A percentile compares a stretch with the other conserved stretches of the same genome.
Conservation (phyloP, 2,888 invertebrate genomes). For the Agrochola lota region DNA sequence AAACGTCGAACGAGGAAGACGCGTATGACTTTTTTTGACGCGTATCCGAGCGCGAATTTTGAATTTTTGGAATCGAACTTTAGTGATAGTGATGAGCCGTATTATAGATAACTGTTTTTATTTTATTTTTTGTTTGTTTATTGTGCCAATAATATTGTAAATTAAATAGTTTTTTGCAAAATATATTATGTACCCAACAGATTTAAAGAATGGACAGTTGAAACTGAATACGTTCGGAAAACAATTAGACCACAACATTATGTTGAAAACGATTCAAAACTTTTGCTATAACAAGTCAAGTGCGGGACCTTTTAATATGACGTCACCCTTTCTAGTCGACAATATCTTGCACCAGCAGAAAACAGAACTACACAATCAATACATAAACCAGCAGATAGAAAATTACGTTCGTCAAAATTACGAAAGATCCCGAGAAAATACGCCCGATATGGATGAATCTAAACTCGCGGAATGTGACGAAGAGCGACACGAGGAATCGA, state of each 20-base stretch:
- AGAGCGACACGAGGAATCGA: constrained; percentile 76
- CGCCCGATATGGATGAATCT: constrained; percentile 82
- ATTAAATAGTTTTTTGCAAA: constrained; percentile 67
- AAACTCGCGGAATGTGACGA: constrained; percentile 78
- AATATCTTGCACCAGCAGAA: constrained; percentile 91
- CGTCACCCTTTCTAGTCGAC: constrained; percentile 91
- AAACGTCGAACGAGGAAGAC: constrained; percentile 70
- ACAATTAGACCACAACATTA: constrained; percentile 85
- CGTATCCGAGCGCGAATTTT: constrained; percentile 55
- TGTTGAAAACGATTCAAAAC: constrained; percentile 88
- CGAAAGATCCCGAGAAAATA: constrained; percentile 81
- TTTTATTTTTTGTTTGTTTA: constrained; percentile 45
- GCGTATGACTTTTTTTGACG: constrained; percentile 55
- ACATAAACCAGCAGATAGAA: constrained; percentile 89
- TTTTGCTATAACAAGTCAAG: constrained; percentile 84
- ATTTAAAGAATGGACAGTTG: constrained; percentile 85
- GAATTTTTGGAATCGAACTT: constrained; percentile 54
- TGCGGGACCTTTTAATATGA: constrained; percentile 86
- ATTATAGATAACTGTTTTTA: constrained; percentile 38
- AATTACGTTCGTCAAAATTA: constrained; percentile 83
- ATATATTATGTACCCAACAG: constrained; percentile 87
- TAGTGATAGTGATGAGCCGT: constrained; percentile 58
- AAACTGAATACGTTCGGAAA: constrained; percentile 83
- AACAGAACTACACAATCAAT: constrained; percentile 87
- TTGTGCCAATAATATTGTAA: constrained; percentile 43